These are phyloP conservation scores for Ectropis grisescens DNA, from an alignment of 1,140 invertebrate genomes.

Conservation along the genomic window DNA sequence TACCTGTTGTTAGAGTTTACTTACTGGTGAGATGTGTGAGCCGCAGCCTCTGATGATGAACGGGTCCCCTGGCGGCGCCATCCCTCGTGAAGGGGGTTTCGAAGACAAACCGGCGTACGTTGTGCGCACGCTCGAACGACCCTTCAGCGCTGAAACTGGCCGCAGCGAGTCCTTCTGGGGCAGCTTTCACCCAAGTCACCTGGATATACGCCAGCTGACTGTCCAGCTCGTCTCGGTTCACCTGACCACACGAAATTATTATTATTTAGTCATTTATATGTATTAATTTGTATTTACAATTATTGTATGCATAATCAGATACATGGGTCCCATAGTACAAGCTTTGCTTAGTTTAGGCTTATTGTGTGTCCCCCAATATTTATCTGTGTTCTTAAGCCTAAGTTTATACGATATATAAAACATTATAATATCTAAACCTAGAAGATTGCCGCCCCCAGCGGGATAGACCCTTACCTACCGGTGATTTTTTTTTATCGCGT, in stretches of 20 bases:
- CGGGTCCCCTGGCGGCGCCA: slow-evolving; percentile 82
- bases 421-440: no score
- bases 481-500: no score
- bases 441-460: no score
- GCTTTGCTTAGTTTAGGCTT: no score
- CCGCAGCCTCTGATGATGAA: slow-evolving; percentile 90
- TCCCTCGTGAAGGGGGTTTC: slow-evolving; percentile 93
- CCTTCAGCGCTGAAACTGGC: slow-evolving; percentile 21
- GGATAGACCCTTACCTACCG: no score
- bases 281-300: slow-evolving; percentile 72
- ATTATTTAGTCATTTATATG: neutral
- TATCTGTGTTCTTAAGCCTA: no score
- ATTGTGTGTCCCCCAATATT: no score
- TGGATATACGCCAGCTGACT: slow-evolving; percentile 90
- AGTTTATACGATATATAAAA: no score
- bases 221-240: slow-evolving; percentile 83
- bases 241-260: slow-evolving; percentile 60
- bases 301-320: slow-evolving; percentile 93
- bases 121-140: slow-evolving; percentile 79
- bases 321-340: slow-evolving; percentile 89
- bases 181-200: slow-evolving; percentile 79
- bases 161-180: slow-evolving; percentile 58
- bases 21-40: slow-evolving; percentile 87
- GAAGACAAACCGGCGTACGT: slow-evolving; percentile 90
- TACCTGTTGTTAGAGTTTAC: no score